A percentile compares a stretch with the other conserved stretches of the same genome.
Conservation (phyloP, 1,140 invertebrate species). For the Chironomus striatipennis region DNA sequence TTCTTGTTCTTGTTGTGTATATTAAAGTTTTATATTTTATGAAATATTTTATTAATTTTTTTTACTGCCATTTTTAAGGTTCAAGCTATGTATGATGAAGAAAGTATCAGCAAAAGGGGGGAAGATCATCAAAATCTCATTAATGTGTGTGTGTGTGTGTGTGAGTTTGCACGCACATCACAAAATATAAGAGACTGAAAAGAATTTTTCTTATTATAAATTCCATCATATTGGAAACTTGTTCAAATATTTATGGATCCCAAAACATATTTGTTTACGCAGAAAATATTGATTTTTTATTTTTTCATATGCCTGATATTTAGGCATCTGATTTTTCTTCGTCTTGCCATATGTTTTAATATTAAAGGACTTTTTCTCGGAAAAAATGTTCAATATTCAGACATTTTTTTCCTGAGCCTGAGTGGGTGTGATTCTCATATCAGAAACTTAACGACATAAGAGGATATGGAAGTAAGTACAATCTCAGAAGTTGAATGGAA, state of each 20-base stretch:
- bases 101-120: neutral
- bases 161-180: neutral
- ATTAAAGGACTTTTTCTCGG: too few species aligned
- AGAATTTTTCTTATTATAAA: constrained; percentile 22
- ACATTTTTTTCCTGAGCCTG: too few species aligned
- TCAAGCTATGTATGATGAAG: neutral
- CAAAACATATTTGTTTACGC: constrained; percentile 19
- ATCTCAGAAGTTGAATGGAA: too few species aligned
- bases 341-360: too few species aligned
- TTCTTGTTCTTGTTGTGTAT: neutral
- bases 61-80: neutral
- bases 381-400: too few species aligned
- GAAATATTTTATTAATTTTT: neutral
- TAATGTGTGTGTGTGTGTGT: neutral
- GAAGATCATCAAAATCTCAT: constrained; percentile 20
- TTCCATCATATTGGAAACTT: constrained; percentile 19
- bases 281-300: constrained; percentile 14
- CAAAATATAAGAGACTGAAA: neutral
- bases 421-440: too few species aligned
- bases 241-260: constrained; percentile 21
- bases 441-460: too few species aligned
- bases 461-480: too few species aligned
- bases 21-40: constrained; percentile 22
- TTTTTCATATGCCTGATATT: neutral
- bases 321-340: too few species aligned